Percentiles rank a stretch among this genome's conserved stretches.
phyloP scores from a whole-genome alignment of 1,140 invertebrate genomes.

The Ooceraea biroi region DNA sequence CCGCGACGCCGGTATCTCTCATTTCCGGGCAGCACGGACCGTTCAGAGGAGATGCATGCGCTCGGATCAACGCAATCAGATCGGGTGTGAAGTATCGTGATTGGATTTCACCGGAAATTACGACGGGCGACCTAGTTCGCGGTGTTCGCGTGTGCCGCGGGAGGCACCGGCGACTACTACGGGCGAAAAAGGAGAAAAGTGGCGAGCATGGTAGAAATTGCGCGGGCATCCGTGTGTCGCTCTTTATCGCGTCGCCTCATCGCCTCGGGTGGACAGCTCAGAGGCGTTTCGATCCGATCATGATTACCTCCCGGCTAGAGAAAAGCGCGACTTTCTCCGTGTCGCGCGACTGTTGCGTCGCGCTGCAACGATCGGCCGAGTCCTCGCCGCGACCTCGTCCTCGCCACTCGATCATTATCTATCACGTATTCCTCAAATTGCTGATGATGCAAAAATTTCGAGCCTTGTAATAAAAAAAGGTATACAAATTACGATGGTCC shows the following conservation, averaged over 20 bases:
- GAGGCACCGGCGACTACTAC: slow-evolving; percentile 22
- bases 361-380: not conserved
- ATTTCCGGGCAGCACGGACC: slow-evolving; percentile 2
- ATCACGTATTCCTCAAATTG: not conserved
- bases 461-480: not conserved
- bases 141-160: not conserved
- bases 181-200: slow-evolving; percentile 13
- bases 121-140: slow-evolving; percentile 48
- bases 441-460: not conserved
- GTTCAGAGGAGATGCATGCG: slow-evolving; percentile 1
- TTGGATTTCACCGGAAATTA: slow-evolving; percentile 77
- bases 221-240: slow-evolving; percentile 45
- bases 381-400: slow-evolving; percentile 70
- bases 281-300: slow-evolving; percentile 33
- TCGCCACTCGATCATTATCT: not conserved
- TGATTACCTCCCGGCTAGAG: slow-evolving; percentile 49
- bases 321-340: slow-evolving; percentile 59
- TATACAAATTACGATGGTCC: not conserved
- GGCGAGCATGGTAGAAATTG: slow-evolving; percentile 55
- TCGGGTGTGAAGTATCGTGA: slow-evolving; percentile 69
- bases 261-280: slow-evolving; percentile 38
- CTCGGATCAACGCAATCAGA: slow-evolving; percentile 4
- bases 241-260: slow-evolving; percentile 60
- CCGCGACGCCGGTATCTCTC: not conserved
- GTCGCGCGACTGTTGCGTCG: slow-evolving; percentile 12